Evolutionary conservation across 2,113 vertebrate genomes (phyloP).

Genomic region (Turdus rufiventris): DNA sequence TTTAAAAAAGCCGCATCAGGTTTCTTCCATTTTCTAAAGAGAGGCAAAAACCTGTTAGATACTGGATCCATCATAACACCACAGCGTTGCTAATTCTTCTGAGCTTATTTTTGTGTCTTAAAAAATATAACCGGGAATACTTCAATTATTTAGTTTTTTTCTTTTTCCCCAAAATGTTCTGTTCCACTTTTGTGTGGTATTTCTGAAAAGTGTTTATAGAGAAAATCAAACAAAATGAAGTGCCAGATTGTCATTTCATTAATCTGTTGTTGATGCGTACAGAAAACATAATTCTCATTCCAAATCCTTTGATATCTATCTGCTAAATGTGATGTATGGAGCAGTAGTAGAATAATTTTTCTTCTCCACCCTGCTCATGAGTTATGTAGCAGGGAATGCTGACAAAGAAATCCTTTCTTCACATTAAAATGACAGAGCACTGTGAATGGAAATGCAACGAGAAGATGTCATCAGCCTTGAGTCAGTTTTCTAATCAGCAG

Average conservation of each 20-base stretch:
- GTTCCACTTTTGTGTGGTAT: not conserved
- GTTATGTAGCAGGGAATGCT: not conserved
- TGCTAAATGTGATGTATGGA: not conserved
- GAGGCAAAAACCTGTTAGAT: not conserved
- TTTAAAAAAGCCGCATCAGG: not conserved
- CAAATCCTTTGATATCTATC: not conserved
- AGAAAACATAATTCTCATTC: not conserved
- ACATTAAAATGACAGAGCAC: not conserved
- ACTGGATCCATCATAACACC: not conserved
- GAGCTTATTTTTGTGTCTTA: conserved; percentile 18
- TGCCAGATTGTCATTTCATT: not conserved
- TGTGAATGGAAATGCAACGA: not conserved
- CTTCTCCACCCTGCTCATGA: not conserved
- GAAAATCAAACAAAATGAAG: not conserved
- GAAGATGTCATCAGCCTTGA: not conserved
- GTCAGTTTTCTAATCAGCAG: not conserved
- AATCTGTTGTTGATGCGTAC: not conserved
- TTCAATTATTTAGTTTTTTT: not conserved
- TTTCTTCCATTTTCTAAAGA: not conserved
- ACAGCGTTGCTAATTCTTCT: not conserved
- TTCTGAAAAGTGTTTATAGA: not conserved
- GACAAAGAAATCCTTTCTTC: not conserved
- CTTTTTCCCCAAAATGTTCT: not conserved
- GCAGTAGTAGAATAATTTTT: not conserved
- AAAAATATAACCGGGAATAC: conserved; percentile 6